Conservation (phyloP, 2,113 vertebrate genomes). For the Nyctibius bracteatus region DNA sequence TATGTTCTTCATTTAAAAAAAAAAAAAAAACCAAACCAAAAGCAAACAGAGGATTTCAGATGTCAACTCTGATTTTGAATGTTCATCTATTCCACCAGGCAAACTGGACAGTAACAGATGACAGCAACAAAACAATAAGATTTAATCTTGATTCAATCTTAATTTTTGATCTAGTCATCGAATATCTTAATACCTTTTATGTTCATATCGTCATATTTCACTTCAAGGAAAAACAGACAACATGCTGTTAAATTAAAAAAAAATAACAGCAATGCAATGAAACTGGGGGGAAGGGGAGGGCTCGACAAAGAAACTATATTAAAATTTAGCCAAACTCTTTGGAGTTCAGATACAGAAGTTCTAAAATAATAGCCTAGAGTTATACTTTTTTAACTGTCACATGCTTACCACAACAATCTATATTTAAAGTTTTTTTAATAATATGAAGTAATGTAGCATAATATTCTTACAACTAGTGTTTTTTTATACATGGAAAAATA, state of each 20-base stretch:
- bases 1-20: neutral
- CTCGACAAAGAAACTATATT: rapidly evolving
- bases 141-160: neutral
- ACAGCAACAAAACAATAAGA: neutral
- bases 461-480: neutral
- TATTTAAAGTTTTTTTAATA: neutral
- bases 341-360: neutral
- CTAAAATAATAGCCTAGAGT: neutral
- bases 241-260: neutral
- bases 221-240: neutral
- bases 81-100: neutral
- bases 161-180: neutral
- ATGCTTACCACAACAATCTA: neutral
- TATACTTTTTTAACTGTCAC: neutral
- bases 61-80: neutral
- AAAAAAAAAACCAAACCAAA: neutral
- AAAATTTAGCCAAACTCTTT: neutral
- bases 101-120: neutral
- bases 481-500: neutral
- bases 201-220: neutral
- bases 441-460: neutral
- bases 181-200: neutral
- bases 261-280: neutral
- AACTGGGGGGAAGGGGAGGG: neutral
- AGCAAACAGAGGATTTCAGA: neutral